Conservation (phyloP, 2,113 vertebrate genomes). For the Cavia porcellus region DNA sequence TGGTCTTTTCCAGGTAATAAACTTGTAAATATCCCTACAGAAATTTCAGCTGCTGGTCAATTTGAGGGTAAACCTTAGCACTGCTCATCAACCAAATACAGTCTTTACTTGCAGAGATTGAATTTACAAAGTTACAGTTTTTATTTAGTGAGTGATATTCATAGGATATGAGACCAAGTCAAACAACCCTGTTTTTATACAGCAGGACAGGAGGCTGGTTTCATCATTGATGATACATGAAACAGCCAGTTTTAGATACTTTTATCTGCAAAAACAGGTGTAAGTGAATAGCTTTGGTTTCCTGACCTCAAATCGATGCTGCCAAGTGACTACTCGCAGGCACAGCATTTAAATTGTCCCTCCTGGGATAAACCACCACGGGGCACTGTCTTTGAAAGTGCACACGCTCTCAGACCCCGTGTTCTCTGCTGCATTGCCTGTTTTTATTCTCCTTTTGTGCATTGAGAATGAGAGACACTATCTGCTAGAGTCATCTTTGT, state of each 20-base stretch:
- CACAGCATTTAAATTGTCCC: not conserved
- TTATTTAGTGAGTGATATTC: not conserved
- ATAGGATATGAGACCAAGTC: not conserved
- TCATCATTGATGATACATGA: not conserved
- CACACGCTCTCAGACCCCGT: fast-evolving
- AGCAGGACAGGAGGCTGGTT: not conserved
- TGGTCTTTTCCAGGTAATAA: constrained; percentile 9
- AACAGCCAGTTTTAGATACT: not conserved
- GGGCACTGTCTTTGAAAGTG: not conserved
- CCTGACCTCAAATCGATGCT: not conserved
- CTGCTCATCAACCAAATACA: not conserved
- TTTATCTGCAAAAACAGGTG: not conserved
- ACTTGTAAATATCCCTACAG: not conserved
- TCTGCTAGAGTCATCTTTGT: not conserved
- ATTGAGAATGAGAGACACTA: not conserved
- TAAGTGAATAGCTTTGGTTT: constrained; percentile 20
- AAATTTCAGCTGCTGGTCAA: not conserved
- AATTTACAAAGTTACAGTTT: constrained; percentile 18
- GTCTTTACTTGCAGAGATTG: not conserved
- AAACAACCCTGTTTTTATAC: not conserved
- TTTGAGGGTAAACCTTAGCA: constrained; percentile 29
- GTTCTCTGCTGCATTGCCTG: not conserved
- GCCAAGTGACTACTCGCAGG: not conserved
- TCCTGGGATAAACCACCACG: not conserved
- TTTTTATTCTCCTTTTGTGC: not conserved